Evolutionary conservation across 2,888 invertebrate genomes (phyloP).

Genomic region (Elysia crispata): DNA sequence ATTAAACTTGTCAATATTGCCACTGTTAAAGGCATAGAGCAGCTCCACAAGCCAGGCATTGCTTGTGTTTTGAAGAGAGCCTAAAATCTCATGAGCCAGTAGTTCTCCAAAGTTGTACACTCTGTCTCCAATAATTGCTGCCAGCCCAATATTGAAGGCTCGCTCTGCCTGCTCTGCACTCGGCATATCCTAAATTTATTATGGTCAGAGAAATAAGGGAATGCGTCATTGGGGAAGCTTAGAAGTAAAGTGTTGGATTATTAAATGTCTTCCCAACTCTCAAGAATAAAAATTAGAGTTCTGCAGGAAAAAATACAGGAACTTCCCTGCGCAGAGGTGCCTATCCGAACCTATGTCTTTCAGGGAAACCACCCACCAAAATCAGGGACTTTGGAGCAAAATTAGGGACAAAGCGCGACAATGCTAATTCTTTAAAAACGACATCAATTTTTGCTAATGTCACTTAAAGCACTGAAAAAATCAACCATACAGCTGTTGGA

Average conservation of each 20-base stretch:
- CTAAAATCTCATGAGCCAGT: constrained; percentile 94
- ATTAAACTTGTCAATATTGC: constrained; percentile 82
- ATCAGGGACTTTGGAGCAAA: too few relatives aligned
- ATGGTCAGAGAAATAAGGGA: too few relatives aligned
- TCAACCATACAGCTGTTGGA: too few relatives aligned
- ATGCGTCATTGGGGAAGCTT: too few relatives aligned
- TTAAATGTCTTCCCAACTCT: background rate
- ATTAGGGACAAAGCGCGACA: too few relatives aligned
- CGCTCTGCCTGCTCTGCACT: constrained; percentile 77
- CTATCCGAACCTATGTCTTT: too few relatives aligned
- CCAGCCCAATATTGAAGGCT: constrained; percentile 94
- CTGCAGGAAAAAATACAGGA: too few relatives aligned
- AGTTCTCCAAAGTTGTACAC: constrained; percentile 98
- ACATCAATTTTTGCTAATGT: too few relatives aligned
- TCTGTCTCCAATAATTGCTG: constrained; percentile 90
- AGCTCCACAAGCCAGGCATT: constrained; percentile 91
- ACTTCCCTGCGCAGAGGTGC: too few relatives aligned
- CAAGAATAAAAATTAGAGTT: background rate
- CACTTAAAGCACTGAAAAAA: too few relatives aligned
- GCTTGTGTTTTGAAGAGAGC: constrained; percentile 86
- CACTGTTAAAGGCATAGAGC: constrained; percentile 80
- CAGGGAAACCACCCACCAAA: too few relatives aligned
- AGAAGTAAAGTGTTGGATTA: background rate
- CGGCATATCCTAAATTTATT: constrained; percentile 49
- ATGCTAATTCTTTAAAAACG: too few relatives aligned